These are phyloP conservation scores for Astropecten irregularis DNA, from an alignment of 53 echinoderm and acorn worm species.

Conservation along the genomic window DNA sequence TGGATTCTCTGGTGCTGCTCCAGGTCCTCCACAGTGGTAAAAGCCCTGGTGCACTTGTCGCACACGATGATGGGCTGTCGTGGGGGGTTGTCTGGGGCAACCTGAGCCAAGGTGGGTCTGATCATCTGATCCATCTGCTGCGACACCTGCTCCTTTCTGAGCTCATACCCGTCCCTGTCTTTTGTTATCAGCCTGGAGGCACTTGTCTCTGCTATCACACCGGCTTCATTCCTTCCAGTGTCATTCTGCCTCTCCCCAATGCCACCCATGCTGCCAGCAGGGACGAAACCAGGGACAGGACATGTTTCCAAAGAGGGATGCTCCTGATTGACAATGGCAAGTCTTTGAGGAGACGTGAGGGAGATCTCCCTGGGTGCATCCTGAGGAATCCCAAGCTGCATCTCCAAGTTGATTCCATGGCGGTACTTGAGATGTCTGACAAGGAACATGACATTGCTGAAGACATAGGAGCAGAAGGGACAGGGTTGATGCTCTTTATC, in stretches of 20 bases:
- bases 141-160: neutral
- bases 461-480: slow-evolving; percentile 49
- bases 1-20: slow-evolving; percentile 25
- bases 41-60: slow-evolving; percentile 16
- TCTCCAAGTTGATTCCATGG: slow-evolving; percentile 44
- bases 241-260: neutral
- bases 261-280: neutral
- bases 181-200: neutral
- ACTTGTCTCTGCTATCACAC: neutral
- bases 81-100: neutral
- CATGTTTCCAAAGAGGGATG: neutral
- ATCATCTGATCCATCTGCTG: neutral
- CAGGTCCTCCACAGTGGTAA: slow-evolving; percentile 3
- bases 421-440: slow-evolving; percentile 31
- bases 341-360: neutral
- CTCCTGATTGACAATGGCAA: neutral
- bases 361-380: neutral
- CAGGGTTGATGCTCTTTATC: slow-evolving; percentile 33
- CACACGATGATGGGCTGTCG: slow-evolving; percentile 4
- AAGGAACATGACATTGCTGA: slow-evolving; percentile 25
- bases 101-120: neutral
- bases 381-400: slow-evolving; percentile 4
- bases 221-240: neutral
- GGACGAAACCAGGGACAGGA: neutral
- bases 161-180: neutral